Evolutionary conservation across 35 echinoderm and acorn worm genomes (phyloP).

Genomic region (Amphiura filiformis): DNA sequence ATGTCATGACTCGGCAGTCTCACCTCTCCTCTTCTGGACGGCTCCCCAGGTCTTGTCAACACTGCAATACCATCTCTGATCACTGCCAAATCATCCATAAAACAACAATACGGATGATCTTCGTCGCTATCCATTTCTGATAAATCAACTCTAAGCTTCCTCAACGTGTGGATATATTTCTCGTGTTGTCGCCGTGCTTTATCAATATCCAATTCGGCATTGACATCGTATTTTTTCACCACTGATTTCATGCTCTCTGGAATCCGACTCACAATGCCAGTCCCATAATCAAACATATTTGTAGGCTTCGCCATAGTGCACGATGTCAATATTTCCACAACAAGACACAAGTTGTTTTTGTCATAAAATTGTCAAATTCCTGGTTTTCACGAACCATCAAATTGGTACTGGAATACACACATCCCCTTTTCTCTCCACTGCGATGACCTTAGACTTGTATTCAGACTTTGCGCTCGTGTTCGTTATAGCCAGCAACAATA

Average conservation of each 20-base stretch:
- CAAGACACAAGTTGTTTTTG: not conserved
- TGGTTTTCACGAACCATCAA: not conserved
- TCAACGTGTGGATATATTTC: slow-evolving; percentile 82
- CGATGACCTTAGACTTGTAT: no score
- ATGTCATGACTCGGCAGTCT: no score
- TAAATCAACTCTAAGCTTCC: slow-evolving; percentile 87
- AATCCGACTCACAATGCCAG: slow-evolving; percentile 79
- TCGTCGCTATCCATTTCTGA: slow-evolving; percentile 81
- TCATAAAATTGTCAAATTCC: not conserved
- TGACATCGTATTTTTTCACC: slow-evolving; percentile 40
- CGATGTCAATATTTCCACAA: not conserved
- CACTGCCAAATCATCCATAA: slow-evolving; percentile 64
- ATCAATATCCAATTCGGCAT: slow-evolving; percentile 69
- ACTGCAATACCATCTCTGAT: slow-evolving; percentile 77
- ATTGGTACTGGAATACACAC: not conserved
- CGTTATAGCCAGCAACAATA: no score
- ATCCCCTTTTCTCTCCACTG: no score
- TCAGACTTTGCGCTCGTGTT: no score
- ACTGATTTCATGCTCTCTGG: slow-evolving; percentile 61
- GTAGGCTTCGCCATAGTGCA: slow-evolving; percentile 4
- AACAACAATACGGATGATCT: slow-evolving; percentile 61
- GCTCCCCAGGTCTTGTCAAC: slow-evolving; percentile 64
- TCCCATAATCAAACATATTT: slow-evolving; percentile 53
- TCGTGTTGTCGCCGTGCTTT: slow-evolving; percentile 83
- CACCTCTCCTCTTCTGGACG: slow-evolving; percentile 66